A percentile compares a stretch with the other conserved stretches of the same genome.
phyloP scores from a whole-genome alignment of 2,888 invertebrate species.

The Sinelater perroti region DNA sequence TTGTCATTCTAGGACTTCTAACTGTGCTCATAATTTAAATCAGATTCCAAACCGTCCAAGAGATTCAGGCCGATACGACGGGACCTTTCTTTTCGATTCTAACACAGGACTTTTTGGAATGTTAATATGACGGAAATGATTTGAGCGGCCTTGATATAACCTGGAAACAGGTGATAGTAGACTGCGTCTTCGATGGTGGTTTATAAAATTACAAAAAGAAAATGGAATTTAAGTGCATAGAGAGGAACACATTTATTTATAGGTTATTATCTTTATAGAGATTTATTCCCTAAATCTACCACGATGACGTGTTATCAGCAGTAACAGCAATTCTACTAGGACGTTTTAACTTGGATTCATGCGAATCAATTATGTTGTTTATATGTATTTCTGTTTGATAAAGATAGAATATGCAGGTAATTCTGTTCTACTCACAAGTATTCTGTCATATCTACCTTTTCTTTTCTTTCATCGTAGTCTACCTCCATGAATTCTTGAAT shows the following conservation, averaged over 20 bases:
- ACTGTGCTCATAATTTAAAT: no score
- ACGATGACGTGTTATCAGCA: slow-evolving; percentile 76
- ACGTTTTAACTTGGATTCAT: slow-evolving; percentile 78
- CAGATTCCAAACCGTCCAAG: no score
- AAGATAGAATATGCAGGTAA: slow-evolving; percentile 75
- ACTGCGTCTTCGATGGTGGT: no score
- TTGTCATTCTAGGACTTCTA: no score
- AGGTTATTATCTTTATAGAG: slow-evolving; percentile 80
- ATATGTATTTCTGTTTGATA: slow-evolving; percentile 65
- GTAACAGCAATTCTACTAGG: slow-evolving; percentile 82
- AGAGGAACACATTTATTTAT: slow-evolving; percentile 10
- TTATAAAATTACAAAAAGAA: slow-evolving; percentile 9
- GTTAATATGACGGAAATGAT: no score
- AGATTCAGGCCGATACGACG: no score
- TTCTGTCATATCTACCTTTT: slow-evolving; percentile 79
- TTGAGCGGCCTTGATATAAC: no score
- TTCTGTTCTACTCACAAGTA: slow-evolving; percentile 78
- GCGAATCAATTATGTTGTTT: slow-evolving; percentile 77
- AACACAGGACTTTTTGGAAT: no score
- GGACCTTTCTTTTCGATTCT: no score
- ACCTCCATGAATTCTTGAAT: slow-evolving; percentile 73
- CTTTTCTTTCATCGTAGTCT: slow-evolving; percentile 67
- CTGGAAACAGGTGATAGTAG: no score
- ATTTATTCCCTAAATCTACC: slow-evolving; percentile 87
- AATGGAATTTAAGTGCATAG: slow-evolving; percentile 3